These are phyloP conservation scores for Meloidogyne chitwoodi DNA, from an alignment of 1,140 invertebrate genomes.

Conservation along the genomic window DNA sequence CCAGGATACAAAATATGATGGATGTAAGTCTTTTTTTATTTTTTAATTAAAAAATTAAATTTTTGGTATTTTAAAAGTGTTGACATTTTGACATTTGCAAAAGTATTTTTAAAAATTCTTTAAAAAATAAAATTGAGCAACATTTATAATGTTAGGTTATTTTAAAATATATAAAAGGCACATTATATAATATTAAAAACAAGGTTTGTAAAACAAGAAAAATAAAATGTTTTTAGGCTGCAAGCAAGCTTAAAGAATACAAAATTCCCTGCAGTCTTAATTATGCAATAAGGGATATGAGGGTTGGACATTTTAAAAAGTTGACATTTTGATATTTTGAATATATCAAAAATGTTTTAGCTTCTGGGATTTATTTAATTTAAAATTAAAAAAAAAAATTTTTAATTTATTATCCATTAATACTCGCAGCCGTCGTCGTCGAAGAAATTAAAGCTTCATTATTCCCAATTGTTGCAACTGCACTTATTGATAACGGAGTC, in stretches of 20 bases:
- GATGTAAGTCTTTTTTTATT: not conserved
- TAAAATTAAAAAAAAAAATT: not conserved
- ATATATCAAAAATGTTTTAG: not conserved
- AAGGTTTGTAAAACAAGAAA: not conserved
- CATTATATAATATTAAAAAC: not conserved
- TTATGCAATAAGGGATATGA: not conserved
- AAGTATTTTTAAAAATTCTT: not conserved
- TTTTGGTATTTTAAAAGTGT: not conserved
- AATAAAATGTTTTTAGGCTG: too few relatives aligned
- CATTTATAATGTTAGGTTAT: not conserved
- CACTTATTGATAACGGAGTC: constrained; percentile 15
- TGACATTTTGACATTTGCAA: not conserved
- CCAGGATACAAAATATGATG: not conserved
- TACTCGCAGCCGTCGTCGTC: not conserved
- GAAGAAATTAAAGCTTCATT: not conserved
- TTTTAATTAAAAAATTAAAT: not conserved
- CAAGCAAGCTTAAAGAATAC: too few relatives aligned
- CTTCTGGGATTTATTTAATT: not conserved
- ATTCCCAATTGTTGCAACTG: not conserved
- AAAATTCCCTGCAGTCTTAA: too few relatives aligned
- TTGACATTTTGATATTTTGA: not conserved
- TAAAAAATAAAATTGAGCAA: not conserved
- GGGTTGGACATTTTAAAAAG: not conserved
- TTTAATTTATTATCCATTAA: not conserved
- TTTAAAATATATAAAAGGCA: not conserved